Evolutionary conservation across 2,888 invertebrate genomes (phyloP), one percentile per base, ranked within the genome.

Genomic region (Ptychoptera contaminata): DNA sequence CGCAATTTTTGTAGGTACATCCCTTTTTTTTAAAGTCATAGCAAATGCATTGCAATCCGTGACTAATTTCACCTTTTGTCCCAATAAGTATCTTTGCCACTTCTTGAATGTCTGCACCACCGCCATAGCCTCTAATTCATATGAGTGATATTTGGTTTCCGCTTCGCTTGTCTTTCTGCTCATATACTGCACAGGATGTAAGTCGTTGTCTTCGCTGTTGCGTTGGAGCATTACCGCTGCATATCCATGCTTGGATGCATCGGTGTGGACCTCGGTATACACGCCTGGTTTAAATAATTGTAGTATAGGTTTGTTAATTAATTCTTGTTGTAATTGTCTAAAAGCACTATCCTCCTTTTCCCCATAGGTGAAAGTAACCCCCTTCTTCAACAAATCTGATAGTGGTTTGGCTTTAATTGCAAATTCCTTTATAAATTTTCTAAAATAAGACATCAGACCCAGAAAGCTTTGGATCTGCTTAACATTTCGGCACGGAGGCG

Each of bases 81-180:
- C 57, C 9, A 58, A 38, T 8, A 61, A 42, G 46, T 58, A 60
- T 1, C 56, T 48, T 11, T 57, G 37, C 49, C 60, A 60, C 42
- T 57, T 59, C 31, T 58, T 56, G 1, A 60, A 39, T 1, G 59
- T 54, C 49, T 56, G 46, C 8, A 60, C 52, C 7, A 61, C 50
- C 0, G 57, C 59, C 7, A 61, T 44, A 3, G 58, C 56, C 51
- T 62, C 59, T 2, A 63, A 45, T 37, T 61, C 58, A 44, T 60
- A 62, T 29, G 58, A 56, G 12, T 46, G 42, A 39, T 57, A 60
- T 43, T 53, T 55, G 32, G 51, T 49, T 48, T 60, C 56, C 7
- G 56, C 52, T 4, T 49, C 47, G 0, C 55, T 54, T 0, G 58
- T 58, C 45, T 57, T 58, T n/a, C 50, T 49, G 29, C 58, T 59